Evolutionary conservation across 2,888 invertebrate genomes (phyloP).

Genomic region (Eutolmus rufibarbis): DNA sequence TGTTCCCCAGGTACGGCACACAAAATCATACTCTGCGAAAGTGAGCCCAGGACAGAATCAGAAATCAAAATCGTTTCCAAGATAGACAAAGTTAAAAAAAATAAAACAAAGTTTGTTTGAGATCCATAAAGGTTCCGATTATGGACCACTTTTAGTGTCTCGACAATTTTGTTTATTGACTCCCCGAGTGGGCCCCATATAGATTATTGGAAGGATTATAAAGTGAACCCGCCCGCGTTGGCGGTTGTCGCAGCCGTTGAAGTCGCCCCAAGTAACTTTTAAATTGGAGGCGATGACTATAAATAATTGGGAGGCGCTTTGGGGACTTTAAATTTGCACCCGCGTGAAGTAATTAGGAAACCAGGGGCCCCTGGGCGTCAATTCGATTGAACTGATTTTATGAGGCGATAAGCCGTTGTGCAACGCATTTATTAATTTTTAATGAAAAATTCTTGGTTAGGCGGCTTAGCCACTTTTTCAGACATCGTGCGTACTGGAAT

Average conservation of each 20-base stretch:
- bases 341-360: background rate
- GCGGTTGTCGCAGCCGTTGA: background rate
- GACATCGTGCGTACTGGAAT: background rate
- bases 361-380: background rate
- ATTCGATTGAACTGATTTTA: background rate
- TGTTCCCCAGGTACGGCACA: background rate
- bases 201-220: background rate
- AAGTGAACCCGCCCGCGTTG: background rate
- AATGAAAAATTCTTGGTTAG: conserved; percentile 3
- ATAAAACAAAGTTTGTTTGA: background rate
- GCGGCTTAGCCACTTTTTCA: background rate
- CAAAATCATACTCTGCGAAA: background rate
- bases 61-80: background rate
- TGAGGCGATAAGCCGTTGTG: background rate
- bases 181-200: background rate
- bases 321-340: background rate
- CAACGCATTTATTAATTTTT: conserved; percentile 14
- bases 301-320: background rate
- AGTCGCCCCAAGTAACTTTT: background rate
- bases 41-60: background rate
- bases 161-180: background rate
- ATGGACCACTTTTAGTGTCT: background rate
- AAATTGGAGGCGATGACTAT: background rate
- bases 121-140: background rate
- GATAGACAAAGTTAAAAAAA: background rate